Conservation (phyloP, 1,140 invertebrate genomes). For the Meteorus sp. region DNA sequence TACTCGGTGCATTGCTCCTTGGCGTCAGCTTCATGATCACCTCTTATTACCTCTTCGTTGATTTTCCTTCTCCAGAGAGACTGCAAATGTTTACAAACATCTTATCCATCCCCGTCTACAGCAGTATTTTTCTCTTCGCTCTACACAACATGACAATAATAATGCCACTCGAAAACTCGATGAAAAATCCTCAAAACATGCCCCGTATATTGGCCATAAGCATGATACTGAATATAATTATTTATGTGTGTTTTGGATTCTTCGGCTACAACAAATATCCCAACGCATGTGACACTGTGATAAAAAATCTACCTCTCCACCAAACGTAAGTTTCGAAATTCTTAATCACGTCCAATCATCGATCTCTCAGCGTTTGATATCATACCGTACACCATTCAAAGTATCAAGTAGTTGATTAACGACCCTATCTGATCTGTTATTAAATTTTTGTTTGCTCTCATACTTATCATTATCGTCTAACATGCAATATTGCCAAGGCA, state of each 20-base stretch:
- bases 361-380: too few species aligned
- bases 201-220: slow-evolving; percentile 53
- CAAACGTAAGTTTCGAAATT: slow-evolving; percentile 48
- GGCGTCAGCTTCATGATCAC: slow-evolving; percentile 50
- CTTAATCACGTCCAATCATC: too few species aligned
- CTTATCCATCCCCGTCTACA: slow-evolving; percentile 45
- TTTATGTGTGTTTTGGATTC: slow-evolving; percentile 61
- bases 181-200: slow-evolving; percentile 58
- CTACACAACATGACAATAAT: slow-evolving; percentile 62
- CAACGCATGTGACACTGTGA: slow-evolving; percentile 52
- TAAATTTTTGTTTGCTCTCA: neutral
- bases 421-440: neutral
- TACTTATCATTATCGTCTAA: neutral
- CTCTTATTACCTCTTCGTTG: slow-evolving; percentile 54
- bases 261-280: slow-evolving; percentile 63
- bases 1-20: slow-evolving; percentile 59
- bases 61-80: slow-evolving; percentile 39
- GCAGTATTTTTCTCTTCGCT: slow-evolving; percentile 62
- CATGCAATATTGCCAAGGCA: neutral
- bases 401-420: too few species aligned
- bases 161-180: slow-evolving; percentile 63
- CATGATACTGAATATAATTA: slow-evolving; percentile 54
- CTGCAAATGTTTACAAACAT: slow-evolving; percentile 28
- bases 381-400: too few species aligned
- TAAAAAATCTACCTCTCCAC: slow-evolving; percentile 53